Conservation (phyloP, 2,888 invertebrate species). For the Xanthorhoe spadicearia region DNA sequence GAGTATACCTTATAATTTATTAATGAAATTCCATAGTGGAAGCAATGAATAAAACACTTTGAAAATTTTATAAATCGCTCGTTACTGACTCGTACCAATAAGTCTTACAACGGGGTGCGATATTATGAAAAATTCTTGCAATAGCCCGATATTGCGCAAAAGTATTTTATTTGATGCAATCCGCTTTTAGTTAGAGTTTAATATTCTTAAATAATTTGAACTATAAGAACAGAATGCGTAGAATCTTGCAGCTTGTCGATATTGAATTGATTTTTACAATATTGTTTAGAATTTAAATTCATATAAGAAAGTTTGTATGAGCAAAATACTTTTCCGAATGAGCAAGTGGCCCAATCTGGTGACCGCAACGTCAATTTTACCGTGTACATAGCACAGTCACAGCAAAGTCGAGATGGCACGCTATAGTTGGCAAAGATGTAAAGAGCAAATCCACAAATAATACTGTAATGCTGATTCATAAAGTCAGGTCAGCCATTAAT, state of each 20-base stretch:
- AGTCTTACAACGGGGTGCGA: conserved; percentile 9
- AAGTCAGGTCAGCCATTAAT: no score
- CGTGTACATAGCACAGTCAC: no score
- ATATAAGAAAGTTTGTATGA: background rate
- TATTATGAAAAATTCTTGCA: conserved; percentile 25
- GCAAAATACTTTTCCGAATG: no score
- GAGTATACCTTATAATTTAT: background rate
- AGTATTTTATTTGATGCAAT: conserved; percentile 29
- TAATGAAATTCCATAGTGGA: background rate
- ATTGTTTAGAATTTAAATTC: background rate
- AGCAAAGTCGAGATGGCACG: no score
- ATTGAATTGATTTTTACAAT: background rate
- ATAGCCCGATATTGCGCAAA: conserved; percentile 24
- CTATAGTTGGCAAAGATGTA: no score
- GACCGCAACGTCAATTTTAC: no score
- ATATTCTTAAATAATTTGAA: conserved; percentile 6
- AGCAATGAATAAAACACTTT: background rate
- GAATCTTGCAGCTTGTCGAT: background rate
- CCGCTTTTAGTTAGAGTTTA: conserved; percentile 10
- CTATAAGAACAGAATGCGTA: background rate
- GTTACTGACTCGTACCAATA: conserved; percentile 1
- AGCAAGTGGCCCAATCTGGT: no score
- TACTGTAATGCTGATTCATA: no score
- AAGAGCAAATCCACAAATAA: no score
- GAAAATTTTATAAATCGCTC: conserved; percentile 2